Conservation (phyloP, 2,797 vertebrate genomes). For the Neoniphon sammara region DNA sequence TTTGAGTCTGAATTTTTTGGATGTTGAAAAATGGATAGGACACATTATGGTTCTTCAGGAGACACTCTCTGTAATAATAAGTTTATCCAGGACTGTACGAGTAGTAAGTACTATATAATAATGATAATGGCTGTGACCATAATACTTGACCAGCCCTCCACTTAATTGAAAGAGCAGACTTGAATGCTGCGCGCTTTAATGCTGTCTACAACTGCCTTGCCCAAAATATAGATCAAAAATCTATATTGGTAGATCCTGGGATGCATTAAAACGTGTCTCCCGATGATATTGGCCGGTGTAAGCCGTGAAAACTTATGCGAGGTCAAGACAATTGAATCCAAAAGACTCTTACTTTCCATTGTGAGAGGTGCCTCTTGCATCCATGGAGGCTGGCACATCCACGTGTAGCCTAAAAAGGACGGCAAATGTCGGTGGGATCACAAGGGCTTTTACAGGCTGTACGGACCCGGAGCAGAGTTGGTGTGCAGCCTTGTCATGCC, state of each 20-base stretch:
- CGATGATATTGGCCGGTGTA: not conserved
- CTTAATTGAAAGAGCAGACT: not conserved
- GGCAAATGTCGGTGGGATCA: constrained; percentile 19
- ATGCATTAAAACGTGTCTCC: not conserved
- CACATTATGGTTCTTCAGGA: not conserved
- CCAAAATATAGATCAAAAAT: no score
- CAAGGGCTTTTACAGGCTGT: constrained; percentile 10
- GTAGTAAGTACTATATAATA: constrained; percentile 1
- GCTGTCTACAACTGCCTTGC: no score
- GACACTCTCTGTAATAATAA: not conserved
- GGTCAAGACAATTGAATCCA: constrained; percentile 22
- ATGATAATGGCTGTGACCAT: constrained; percentile 59
- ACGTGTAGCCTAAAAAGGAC: constrained; percentile 27
- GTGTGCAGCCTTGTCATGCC: constrained; percentile 31
- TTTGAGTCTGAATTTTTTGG: not conserved
- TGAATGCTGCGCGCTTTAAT: not conserved
- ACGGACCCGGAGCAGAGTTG: constrained; percentile 18
- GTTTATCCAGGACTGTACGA: not conserved
- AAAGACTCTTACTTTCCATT: constrained; percentile 68
- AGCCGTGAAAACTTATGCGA: constrained; percentile 43
- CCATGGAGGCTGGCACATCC: constrained; percentile 60
- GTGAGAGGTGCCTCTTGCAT: constrained; percentile 34
- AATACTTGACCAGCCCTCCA: constrained; percentile 8
- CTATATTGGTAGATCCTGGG: not conserved
- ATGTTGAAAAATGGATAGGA: not conserved